phyloP scores from a whole-genome alignment of 2,113 vertebrate species.

The Sturnus vulgaris region DNA sequence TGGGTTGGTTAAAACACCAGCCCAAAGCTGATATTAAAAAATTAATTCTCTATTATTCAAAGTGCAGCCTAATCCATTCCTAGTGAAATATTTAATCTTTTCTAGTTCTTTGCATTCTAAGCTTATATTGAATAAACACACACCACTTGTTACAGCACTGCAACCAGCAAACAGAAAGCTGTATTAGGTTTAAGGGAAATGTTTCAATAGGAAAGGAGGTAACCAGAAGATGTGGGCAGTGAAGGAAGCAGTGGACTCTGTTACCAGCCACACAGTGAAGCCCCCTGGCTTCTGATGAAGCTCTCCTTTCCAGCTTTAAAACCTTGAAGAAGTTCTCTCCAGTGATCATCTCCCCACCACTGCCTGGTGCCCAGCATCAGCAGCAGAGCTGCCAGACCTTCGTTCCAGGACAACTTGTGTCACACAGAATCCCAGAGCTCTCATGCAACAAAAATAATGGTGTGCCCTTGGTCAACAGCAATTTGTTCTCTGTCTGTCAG shows the following conservation, averaged over 20 bases:
- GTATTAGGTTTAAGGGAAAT: background rate
- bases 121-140: background rate
- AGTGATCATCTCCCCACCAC: background rate
- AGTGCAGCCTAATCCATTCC: background rate
- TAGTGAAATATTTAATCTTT: background rate
- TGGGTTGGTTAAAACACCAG: background rate
- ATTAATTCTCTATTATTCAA: background rate
- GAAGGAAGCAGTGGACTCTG: background rate
- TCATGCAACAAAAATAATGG: background rate
- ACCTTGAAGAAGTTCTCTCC: background rate
- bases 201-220: background rate
- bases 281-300: background rate
- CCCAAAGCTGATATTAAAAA: background rate
- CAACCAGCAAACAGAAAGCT: background rate
- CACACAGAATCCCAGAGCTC: background rate
- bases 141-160: background rate
- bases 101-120: background rate
- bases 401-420: background rate
- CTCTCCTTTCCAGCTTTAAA: background rate
- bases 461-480: background rate
- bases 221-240: background rate
- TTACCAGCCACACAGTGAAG: background rate
- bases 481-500: background rate
- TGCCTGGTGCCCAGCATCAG: background rate
- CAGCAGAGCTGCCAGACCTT: background rate